These are phyloP conservation scores for Pogonocherus hispidulus DNA, from an alignment of 2,888 invertebrate species.

Conservation along the genomic window DNA sequence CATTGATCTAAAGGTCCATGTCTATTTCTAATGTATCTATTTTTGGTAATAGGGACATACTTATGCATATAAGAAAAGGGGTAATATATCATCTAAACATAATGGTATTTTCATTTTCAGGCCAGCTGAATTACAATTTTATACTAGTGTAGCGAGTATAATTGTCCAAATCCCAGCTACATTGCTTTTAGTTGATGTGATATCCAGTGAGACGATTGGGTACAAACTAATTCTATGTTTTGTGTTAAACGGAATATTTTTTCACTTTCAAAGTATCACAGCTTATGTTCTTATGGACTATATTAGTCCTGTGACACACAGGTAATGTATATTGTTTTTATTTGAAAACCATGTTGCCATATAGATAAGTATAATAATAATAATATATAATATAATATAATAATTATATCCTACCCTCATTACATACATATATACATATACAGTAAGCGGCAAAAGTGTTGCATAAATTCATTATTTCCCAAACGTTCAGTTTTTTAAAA, in stretches of 20 bases:
- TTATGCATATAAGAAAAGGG: too few species aligned
- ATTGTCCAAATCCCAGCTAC: conserved; percentile 81
- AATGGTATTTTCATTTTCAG: conserved; percentile 70
- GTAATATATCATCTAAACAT: too few species aligned
- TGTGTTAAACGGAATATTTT: conserved; percentile 80
- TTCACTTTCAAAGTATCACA: conserved; percentile 85
- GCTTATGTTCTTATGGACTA: conserved; percentile 86
- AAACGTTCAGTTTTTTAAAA: too few species aligned
- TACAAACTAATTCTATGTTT: conserved; percentile 72
- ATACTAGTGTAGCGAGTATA: conserved; percentile 81
- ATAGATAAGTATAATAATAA: too few species aligned
- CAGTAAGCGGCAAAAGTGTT: too few species aligned
- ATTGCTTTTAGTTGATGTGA: conserved; percentile 76
- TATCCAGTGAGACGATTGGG: conserved; percentile 70
- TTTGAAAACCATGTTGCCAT: background rate
- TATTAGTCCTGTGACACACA: conserved; percentile 85
- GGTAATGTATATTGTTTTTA: conserved; percentile 67
- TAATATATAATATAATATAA: too few species aligned
- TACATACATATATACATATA: too few species aligned
- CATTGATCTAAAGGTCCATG: too few species aligned
- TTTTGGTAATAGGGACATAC: too few species aligned
- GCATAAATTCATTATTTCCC: too few species aligned
- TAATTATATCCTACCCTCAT: too few species aligned
- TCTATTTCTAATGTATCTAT: too few species aligned
- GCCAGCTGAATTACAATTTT: conserved; percentile 84